These are phyloP conservation scores for Caenorhabditis drosophilae DNA, from an alignment of 2,888 invertebrate species.

Conservation along the genomic window DNA sequence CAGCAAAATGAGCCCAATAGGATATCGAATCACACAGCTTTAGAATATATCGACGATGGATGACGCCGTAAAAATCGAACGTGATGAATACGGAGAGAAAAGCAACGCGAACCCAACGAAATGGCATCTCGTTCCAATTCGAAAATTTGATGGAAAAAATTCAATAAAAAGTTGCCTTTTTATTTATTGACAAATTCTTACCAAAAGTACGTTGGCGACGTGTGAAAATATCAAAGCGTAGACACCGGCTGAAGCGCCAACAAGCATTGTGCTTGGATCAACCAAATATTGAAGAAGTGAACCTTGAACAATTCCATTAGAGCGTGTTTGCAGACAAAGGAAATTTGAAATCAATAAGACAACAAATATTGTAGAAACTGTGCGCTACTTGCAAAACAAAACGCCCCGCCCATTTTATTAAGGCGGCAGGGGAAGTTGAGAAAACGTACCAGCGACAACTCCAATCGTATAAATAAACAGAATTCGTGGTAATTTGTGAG, in stretches of 20 bases:
- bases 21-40: constrained; percentile 84
- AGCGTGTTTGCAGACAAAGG: too few relatives aligned
- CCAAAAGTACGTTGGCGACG: constrained; percentile 70
- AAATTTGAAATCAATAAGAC: too few relatives aligned
- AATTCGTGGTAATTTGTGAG: constrained; percentile 87
- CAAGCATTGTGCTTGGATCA: constrained; percentile 76
- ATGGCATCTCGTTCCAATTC: constrained; percentile 97
- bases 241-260: constrained; percentile 71
- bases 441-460: constrained; percentile 69
- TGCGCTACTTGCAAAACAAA: too few relatives aligned
- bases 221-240: constrained; percentile 71
- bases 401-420: too few relatives aligned
- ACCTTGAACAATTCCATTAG: too few relatives aligned
- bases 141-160: too few relatives aligned
- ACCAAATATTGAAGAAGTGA: constrained; percentile 72
- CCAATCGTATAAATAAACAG: constrained; percentile 72
- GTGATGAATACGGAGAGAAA: constrained; percentile 82
- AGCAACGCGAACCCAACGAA: constrained; percentile 82
- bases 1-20: constrained; percentile 91
- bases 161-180: background rate
- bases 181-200: constrained; percentile 44
- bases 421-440: too few relatives aligned
- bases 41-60: constrained; percentile 85
- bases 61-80: constrained; percentile 86
- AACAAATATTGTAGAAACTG: too few relatives aligned